Conservation (phyloP, 2,797 vertebrate species). For the Buphagus erythrorhynchus region DNA sequence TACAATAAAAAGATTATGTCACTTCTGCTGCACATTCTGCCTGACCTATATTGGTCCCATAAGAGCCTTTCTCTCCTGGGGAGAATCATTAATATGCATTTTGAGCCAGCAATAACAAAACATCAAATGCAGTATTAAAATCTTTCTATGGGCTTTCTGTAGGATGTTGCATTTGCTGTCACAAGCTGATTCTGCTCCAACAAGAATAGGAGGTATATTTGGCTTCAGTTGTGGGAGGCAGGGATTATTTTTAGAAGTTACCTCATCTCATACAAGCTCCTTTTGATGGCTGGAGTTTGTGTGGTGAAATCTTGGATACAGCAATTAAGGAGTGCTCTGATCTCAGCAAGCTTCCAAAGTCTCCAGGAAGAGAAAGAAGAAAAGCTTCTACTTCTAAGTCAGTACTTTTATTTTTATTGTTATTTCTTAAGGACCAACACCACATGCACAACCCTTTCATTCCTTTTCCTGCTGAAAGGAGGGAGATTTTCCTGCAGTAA, state of each 20-base stretch:
- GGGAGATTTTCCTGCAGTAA: not conserved
- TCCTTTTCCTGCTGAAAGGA: not conserved
- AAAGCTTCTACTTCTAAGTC: constrained; percentile 6
- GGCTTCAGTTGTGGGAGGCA: constrained; percentile 51
- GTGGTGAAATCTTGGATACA: constrained; percentile 8
- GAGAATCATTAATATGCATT: not conserved
- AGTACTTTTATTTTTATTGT: not conserved
- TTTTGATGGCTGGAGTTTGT: constrained; percentile 52
- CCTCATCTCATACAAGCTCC: constrained; percentile 23
- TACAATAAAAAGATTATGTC: not conserved
- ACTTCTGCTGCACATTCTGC: constrained; percentile 2
- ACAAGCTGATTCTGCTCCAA: constrained; percentile 4
- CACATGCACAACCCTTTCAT: not conserved
- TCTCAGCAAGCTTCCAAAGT: constrained; percentile 23
- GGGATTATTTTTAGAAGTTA: constrained; percentile 57
- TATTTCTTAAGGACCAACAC: not conserved
- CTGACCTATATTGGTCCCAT: not conserved
- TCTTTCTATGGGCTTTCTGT: not conserved
- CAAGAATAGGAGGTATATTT: constrained; percentile 41
- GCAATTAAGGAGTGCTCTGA: constrained; percentile 56
- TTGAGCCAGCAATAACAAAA: constrained; percentile 7
- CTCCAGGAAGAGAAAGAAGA: constrained; percentile 7
- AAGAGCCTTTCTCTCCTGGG: not conserved
- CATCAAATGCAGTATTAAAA: not conserved
- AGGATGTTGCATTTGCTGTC: constrained; percentile 39